phyloP scores from a whole-genome alignment of 2,113 vertebrate genomes.

The Clarias macrocephalus region DNA sequence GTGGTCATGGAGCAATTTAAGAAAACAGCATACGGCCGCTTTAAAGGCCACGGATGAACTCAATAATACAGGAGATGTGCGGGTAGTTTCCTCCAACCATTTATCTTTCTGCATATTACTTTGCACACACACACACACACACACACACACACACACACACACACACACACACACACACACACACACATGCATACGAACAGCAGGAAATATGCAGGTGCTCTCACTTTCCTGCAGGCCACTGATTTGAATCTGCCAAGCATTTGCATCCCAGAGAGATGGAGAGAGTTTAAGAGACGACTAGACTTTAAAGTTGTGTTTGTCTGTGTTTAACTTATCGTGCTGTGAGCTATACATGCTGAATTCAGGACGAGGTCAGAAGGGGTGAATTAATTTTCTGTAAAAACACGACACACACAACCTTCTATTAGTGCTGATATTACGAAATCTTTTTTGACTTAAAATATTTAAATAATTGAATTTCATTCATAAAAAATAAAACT shows the following conservation, averaged over 20 bases:
- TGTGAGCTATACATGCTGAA: too few species aligned
- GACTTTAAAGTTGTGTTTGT: too few species aligned
- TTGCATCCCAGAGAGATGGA: background rate
- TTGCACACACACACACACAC: constrained; percentile 13
- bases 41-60: background rate
- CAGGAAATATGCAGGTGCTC: background rate
- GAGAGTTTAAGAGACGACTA: background rate
- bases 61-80: background rate
- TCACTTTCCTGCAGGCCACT: background rate
- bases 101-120: background rate
- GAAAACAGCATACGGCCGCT: background rate
- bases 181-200: constrained; percentile 39
- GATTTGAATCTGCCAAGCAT: constrained; percentile 25
- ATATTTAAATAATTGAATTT: too few species aligned
- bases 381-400: too few species aligned
- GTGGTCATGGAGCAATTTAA: background rate
- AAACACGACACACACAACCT: too few species aligned
- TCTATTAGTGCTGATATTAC: too few species aligned
- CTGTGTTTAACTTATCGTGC: too few species aligned
- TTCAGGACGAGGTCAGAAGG: too few species aligned
- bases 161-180: constrained; percentile 68
- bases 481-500: too few species aligned
- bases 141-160: constrained; percentile 46
- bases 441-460: too few species aligned
- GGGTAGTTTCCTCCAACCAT: background rate